Conservation (phyloP, 2,113 vertebrate genomes). For the Lates calcarifer region DNA sequence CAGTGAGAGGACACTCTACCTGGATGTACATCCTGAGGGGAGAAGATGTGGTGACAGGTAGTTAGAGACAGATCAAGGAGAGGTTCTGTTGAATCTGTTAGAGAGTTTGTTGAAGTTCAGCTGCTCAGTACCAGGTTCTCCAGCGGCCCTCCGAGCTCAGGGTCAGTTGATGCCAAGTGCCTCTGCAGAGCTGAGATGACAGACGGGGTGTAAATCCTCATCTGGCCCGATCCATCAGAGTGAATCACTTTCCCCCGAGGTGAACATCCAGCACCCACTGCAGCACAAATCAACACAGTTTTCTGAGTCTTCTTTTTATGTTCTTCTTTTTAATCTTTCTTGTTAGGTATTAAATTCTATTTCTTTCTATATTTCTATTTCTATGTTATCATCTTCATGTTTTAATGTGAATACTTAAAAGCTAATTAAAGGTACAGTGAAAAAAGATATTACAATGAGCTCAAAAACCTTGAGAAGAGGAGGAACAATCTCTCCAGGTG, state of each 20-base stretch:
- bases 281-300: background rate
- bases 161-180: constrained; percentile 79
- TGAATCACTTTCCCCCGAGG: constrained; percentile 80
- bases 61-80: background rate
- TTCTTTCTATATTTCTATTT: too few relatives aligned
- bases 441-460: background rate
- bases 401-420: too few relatives aligned
- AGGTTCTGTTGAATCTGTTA: background rate
- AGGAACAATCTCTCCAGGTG: constrained; percentile 84
- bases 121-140: constrained; percentile 84
- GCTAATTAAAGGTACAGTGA: background rate
- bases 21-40: constrained; percentile 63
- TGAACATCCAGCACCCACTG: constrained; percentile 74
- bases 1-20: constrained; percentile 87
- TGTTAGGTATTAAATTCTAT: too few relatives aligned
- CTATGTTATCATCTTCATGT: too few relatives aligned
- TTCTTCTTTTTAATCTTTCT: too few relatives aligned
- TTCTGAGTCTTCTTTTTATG: too few relatives aligned
- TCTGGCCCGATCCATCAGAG: constrained; percentile 80
- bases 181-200: constrained; percentile 83
- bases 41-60: background rate
- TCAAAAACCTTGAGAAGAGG: constrained; percentile 68
- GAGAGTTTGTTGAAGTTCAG: background rate
- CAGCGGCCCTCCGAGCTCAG: constrained; percentile 81
- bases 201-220: constrained; percentile 85